phyloP scores from a whole-genome alignment of 2,888 invertebrate genomes.

The Sclerodermus sp. region DNA sequence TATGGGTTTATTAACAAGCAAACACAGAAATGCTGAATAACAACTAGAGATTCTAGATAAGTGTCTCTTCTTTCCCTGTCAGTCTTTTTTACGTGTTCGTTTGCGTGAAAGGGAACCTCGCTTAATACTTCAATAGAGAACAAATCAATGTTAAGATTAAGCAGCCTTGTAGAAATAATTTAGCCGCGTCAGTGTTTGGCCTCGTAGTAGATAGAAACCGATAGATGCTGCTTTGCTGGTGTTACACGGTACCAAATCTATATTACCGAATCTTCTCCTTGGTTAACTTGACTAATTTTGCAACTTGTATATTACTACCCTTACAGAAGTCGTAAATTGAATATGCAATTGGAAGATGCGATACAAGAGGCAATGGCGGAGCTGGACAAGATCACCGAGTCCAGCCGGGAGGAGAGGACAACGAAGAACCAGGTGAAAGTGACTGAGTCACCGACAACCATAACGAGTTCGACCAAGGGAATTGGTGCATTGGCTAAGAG shows the following conservation, averaged over 20 bases:
- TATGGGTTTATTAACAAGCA: too few relatives aligned
- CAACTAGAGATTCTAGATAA: too few relatives aligned
- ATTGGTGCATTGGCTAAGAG: conserved; percentile 1
- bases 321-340: conserved; percentile 89
- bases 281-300: too few relatives aligned
- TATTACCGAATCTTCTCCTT: too few relatives aligned
- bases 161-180: too few relatives aligned
- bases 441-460: conserved; percentile 4
- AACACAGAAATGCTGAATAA: too few relatives aligned
- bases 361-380: conserved; percentile 93
- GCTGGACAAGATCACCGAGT: conserved; percentile 63
- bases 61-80: too few relatives aligned
- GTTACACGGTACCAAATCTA: conserved; percentile 7
- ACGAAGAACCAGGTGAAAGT: conserved; percentile 3
- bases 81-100: too few relatives aligned
- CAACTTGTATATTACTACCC: conserved; percentile 21
- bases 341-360: conserved; percentile 84
- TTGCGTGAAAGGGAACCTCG: too few relatives aligned
- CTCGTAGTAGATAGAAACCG: too few relatives aligned
- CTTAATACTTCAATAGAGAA: too few relatives aligned
- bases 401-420: conserved; percentile 9
- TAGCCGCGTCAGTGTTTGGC: conserved; percentile 6
- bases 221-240: conserved; percentile 18
- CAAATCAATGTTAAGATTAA: too few relatives aligned
- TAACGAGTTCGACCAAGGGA: conserved; percentile 9